These are phyloP conservation scores for Spodoptera littoralis DNA, from an alignment of 2,888 invertebrate genomes.

Conservation along the genomic window DNA sequence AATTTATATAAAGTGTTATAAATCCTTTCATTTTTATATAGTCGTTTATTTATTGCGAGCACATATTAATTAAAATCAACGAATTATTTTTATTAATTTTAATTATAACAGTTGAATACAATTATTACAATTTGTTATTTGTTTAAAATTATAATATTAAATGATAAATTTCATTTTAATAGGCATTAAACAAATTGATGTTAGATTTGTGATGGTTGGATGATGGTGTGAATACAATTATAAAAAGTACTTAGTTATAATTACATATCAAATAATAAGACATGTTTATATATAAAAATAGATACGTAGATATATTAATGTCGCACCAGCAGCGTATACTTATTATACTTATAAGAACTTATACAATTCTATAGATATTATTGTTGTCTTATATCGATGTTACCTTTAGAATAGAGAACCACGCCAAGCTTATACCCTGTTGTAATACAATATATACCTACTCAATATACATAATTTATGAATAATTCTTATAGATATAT, in stretches of 20 bases:
- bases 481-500: too few species aligned
- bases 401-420: constrained; percentile 9
- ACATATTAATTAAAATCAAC: constrained; percentile 7
- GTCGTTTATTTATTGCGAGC: not conserved
- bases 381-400: constrained; percentile 18
- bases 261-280: too few species aligned
- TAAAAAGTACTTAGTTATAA: too few species aligned
- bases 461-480: not conserved
- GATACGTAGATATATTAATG: not conserved
- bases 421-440: constrained; percentile 34
- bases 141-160: too few species aligned
- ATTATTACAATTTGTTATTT: not conserved
- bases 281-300: not conserved
- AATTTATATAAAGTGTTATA: not conserved
- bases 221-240: not conserved
- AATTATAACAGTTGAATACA: not conserved
- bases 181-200: not conserved
- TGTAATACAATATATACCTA: constrained; percentile 5
- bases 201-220: constrained; percentile 6
- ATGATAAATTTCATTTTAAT: too few species aligned
- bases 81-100: constrained; percentile 17
- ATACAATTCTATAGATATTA: constrained; percentile 13
- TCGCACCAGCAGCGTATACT: not conserved
- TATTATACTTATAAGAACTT: constrained; percentile 7
- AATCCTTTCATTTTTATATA: too few species aligned